Conservation (phyloP, 2,113 vertebrate genomes). For the Rynchops niger region DNA sequence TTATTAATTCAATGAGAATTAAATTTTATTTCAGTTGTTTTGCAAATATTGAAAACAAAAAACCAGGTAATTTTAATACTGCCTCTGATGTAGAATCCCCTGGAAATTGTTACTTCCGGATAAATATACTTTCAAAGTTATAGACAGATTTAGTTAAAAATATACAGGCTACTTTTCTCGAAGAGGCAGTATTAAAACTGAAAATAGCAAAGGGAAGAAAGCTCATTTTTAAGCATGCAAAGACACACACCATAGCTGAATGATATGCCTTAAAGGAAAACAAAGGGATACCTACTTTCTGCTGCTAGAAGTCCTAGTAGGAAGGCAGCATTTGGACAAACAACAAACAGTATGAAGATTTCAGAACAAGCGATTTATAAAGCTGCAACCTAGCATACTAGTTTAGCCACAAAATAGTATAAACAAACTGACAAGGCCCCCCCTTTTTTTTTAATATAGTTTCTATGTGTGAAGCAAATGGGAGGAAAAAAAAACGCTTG, state of each 20-base stretch:
- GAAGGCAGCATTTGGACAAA: constrained; percentile 89
- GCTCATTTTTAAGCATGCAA: constrained; percentile 72
- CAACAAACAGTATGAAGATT: constrained; percentile 82
- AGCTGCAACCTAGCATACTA: constrained; percentile 65
- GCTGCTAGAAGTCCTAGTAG: constrained; percentile 95
- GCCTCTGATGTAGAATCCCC: constrained; percentile 9
- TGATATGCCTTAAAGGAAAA: constrained; percentile 79
- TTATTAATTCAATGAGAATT: constrained; percentile 29
- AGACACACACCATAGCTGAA: constrained; percentile 72
- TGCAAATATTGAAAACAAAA: constrained; percentile 18
- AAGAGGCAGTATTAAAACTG: constrained; percentile 77
- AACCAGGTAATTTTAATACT: constrained; percentile 72
- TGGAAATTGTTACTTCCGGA: not conserved
- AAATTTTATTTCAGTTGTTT: not conserved
- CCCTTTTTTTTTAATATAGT: not conserved
- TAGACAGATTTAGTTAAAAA: not conserved
- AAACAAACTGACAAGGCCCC: not conserved
- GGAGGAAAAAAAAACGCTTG: not conserved
- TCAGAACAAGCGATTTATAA: constrained; percentile 77
- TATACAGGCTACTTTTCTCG: not conserved
- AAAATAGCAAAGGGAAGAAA: constrained; percentile 56
- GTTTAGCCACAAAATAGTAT: constrained; percentile 55
- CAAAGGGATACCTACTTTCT: constrained; percentile 95
- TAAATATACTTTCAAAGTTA: not conserved
- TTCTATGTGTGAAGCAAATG: not conserved